A percentile compares a stretch with the other conserved stretches of the same genome.
phyloP scores from a whole-genome alignment of 2,797 vertebrate genomes.

The Leucoraja ocellata region DNA sequence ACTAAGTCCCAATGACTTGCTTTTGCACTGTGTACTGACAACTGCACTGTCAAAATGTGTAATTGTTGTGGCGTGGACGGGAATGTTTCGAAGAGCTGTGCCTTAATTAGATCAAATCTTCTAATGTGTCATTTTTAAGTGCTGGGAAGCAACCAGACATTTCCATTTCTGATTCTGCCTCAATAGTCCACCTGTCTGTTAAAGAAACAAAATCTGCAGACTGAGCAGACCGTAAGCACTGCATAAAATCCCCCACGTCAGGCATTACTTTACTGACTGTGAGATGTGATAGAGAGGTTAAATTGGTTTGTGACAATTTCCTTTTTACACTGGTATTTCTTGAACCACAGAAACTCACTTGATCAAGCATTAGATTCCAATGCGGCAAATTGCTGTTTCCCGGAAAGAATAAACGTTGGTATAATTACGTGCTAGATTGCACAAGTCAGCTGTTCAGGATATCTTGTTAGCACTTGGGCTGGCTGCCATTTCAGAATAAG shows the following conservation, averaged over 20 bases:
- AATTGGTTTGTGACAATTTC: neutral
- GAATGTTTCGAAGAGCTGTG: slow-evolving; percentile 5
- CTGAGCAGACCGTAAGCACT: neutral
- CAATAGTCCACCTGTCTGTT: neutral
- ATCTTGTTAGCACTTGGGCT: neutral
- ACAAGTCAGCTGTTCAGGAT: neutral
- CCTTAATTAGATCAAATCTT: neutral
- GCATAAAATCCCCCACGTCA: neutral
- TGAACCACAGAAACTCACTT: neutral
- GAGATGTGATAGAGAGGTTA: neutral
- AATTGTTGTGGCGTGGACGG: neutral
- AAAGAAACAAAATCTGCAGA: neutral
- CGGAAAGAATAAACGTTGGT: neutral
- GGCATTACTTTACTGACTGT: neutral
- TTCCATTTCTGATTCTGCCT: neutral
- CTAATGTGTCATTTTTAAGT: neutral
- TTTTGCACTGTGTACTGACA: neutral
- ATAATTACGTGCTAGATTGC: neutral
- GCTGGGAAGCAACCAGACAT: neutral
- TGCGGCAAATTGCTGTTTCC: neutral
- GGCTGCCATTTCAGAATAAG: too few species aligned
- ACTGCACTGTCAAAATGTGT: neutral
- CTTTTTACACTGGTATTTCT: neutral
- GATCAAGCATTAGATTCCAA: neutral
- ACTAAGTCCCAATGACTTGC: neutral